Evolutionary conservation across 1,140 invertebrate species (phyloP).

Genomic region (Anastrepha ludens): DNA sequence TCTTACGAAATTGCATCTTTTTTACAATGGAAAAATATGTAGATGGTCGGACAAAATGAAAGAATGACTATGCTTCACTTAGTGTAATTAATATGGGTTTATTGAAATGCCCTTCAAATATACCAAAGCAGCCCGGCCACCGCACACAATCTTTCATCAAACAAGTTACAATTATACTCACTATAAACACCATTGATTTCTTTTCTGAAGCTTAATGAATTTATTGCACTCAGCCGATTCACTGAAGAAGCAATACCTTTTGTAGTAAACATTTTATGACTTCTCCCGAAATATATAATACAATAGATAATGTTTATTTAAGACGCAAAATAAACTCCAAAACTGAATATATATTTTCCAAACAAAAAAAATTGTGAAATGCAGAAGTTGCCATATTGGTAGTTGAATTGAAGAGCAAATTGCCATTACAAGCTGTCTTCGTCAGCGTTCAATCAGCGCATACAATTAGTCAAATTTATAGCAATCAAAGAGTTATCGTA

Average conservation of each 20-base stretch:
- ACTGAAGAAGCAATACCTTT: background rate
- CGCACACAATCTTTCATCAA: background rate
- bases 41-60: too few relatives aligned
- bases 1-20: too few relatives aligned
- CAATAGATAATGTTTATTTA: background rate
- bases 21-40: too few relatives aligned
- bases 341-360: background rate
- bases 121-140: background rate
- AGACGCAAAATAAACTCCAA: background rate
- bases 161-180: background rate
- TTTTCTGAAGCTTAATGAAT: background rate
- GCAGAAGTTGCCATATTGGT: background rate
- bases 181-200: background rate
- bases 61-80: too few relatives aligned
- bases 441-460: too few relatives aligned
- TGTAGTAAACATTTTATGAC: background rate
- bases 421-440: too few relatives aligned
- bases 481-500: too few relatives aligned
- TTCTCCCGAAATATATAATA: background rate
- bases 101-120: background rate
- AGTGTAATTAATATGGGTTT: too few relatives aligned
- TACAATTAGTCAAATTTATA: too few relatives aligned
- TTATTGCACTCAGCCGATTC: constrained; percentile 15
- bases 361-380: background rate
- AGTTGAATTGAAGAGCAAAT: too few relatives aligned